A percentile compares a stretch with the other conserved stretches of the same genome.
These are phyloP conservation scores for Phaedon cochleariae DNA, from an alignment of 2,888 invertebrate genomes.

Conservation along the genomic window DNA sequence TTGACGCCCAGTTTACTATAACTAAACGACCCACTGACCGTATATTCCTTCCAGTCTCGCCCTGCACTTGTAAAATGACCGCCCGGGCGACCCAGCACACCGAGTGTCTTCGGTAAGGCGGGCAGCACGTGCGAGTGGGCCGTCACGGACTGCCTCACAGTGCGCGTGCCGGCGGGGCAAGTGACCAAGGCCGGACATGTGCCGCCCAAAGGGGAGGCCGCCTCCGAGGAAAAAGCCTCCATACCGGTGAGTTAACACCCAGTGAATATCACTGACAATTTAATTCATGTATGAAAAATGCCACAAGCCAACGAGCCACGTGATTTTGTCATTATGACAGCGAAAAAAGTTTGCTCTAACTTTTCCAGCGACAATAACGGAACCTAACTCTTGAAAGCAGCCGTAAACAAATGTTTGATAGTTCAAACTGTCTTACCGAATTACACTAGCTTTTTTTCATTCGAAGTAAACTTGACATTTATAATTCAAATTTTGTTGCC, in stretches of 20 bases:
- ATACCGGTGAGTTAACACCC: slow-evolving; percentile 57
- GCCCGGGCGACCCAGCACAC: slow-evolving; percentile 37
- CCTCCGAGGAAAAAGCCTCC: slow-evolving; percentile 63
- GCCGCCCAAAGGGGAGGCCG: slow-evolving; percentile 63
- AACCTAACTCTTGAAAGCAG: too few relatives aligned
- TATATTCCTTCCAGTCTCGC: neutral
- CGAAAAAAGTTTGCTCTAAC: too few relatives aligned
- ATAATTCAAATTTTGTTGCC: too few relatives aligned
- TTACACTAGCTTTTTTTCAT: too few relatives aligned
- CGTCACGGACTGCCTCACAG: slow-evolving; percentile 60
- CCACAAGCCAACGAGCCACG: too few relatives aligned
- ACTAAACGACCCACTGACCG: neutral
- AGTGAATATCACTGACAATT: neutral
- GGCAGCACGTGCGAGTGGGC: slow-evolving; percentile 61
- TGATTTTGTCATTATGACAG: too few relatives aligned
- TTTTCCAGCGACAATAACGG: too few relatives aligned
- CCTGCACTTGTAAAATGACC: neutral
- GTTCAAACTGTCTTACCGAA: too few relatives aligned
- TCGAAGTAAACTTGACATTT: too few relatives aligned
- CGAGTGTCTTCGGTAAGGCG: slow-evolving; percentile 52
- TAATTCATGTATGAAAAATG: too few relatives aligned
- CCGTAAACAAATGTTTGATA: too few relatives aligned
- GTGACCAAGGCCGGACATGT: slow-evolving; percentile 63
- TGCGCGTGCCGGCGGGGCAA: slow-evolving; percentile 63
- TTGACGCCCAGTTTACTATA: too few relatives aligned